phyloP scores from a whole-genome alignment of 1,140 invertebrate species.

The Tachypleus tridentatus region DNA sequence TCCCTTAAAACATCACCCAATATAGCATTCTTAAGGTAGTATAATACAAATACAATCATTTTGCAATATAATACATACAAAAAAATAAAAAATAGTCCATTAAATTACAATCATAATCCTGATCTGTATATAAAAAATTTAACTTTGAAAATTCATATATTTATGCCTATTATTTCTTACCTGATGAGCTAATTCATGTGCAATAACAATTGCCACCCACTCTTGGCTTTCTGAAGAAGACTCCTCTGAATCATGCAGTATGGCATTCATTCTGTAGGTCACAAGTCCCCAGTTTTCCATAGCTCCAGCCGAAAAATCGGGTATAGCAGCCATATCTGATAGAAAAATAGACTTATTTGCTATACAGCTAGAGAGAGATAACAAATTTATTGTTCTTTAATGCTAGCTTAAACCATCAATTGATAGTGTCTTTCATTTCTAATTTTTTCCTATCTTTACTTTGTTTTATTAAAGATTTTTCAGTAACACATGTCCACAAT shows the following conservation, averaged over 20 bases:
- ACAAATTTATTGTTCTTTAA: too few species aligned
- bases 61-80: background rate
- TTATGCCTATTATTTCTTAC: background rate
- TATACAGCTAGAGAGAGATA: background rate
- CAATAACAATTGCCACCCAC: constrained; percentile 59
- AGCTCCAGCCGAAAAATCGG: constrained; percentile 88
- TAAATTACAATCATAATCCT: too few species aligned
- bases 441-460: too few species aligned
- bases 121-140: too few species aligned
- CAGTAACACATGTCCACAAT: too few species aligned
- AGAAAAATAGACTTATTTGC: background rate
- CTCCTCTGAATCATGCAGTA: constrained; percentile 53
- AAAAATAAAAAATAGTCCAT: background rate
- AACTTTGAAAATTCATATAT: background rate
- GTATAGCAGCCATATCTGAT: constrained; percentile 81
- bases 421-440: too few species aligned
- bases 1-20: too few species aligned
- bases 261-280: constrained; percentile 59
- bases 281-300: constrained; percentile 95
- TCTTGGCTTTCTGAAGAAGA: constrained; percentile 59
- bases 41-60: background rate
- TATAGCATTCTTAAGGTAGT: too few species aligned
- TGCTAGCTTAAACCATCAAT: too few species aligned
- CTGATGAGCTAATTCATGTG: constrained; percentile 57
- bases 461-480: too few species aligned